Conservation (phyloP, 2,888 invertebrate genomes). For the Ophioninae sp. region DNA sequence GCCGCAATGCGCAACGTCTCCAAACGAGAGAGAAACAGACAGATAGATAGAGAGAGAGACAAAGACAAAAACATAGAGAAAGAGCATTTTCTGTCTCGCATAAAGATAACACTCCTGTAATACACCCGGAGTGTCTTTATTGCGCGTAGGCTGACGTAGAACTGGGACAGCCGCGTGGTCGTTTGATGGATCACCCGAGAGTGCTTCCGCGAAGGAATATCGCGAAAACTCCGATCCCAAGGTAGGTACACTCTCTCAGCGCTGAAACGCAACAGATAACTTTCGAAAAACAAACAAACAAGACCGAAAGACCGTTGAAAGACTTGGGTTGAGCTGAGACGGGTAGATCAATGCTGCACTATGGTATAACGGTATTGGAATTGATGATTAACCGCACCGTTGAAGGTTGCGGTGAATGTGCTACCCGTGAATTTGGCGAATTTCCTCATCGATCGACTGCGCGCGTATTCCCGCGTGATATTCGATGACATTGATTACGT, state of each 20-base stretch:
- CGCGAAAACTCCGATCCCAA: slow-evolving; percentile 10
- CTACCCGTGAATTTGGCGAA: slow-evolving; percentile 1
- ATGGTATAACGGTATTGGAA: neutral
- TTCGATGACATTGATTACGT: neutral
- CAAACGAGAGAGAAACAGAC: neutral
- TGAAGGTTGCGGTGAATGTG: neutral
- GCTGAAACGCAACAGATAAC: slow-evolving; percentile 19
- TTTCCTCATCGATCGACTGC: slow-evolving; percentile 15
- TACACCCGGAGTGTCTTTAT: slow-evolving; percentile 53
- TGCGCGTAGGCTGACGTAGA: slow-evolving; percentile 41
- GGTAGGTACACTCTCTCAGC: neutral
- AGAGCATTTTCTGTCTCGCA: slow-evolving; percentile 48
- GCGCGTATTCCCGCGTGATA: neutral
- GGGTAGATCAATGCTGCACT: neutral
- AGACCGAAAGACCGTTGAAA: slow-evolving; percentile 4
- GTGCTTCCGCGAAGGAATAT: slow-evolving; percentile 13
- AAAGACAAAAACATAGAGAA: neutral
- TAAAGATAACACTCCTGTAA: slow-evolving; percentile 62
- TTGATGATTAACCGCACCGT: neutral
- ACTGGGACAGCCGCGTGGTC: slow-evolving; percentile 13
- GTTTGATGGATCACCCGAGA: neutral
- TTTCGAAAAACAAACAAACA: slow-evolving; percentile 5
- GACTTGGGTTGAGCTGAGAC: slow-evolving; percentile 1
- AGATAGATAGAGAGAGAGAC: too few relatives aligned
- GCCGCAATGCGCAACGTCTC: slow-evolving; percentile 66